Evolutionary conservation across 2,797 vertebrate genomes (phyloP), one percentile per base, ranked within the genome.

Genomic region (Falco biarmicus): DNA sequence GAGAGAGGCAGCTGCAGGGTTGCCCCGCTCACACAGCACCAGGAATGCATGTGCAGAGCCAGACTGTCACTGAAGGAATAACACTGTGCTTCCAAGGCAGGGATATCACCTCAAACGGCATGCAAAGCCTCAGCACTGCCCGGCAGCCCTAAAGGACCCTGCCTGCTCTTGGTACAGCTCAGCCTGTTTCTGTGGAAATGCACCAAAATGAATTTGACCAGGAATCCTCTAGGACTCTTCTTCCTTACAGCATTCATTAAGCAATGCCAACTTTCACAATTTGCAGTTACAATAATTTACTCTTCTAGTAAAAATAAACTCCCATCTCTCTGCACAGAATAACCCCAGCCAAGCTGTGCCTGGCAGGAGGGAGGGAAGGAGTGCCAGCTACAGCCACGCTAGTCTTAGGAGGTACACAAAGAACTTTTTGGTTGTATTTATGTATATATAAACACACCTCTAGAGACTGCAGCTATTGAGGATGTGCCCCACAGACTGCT

Each of bases 281-380:
- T 26, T 45, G 59, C 7, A 6, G 74, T 32, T 34, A 80, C 91
- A 87, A 8, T 39, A 37, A 79, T 70, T 79, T 47, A 37, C 28
- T 64, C 51, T n/a, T 69, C 53, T 8, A 60, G 65, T 7, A 31
- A 50, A 82, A 66, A 60, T 12, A 6, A 64, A 70, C 50, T 9
- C 79, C 32, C 50, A 17, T 18, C 48, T 41, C 47, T 51, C 51
- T 3, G 31, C 74, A 54, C 26, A 53, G 71, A 54, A 19, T 3
- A 34, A 24, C 3, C 18, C 32, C 29, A 25, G 53, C 51, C 1
- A 0, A 28, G 73, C 69, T 24, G 51, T 0, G 6, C 34, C 53
- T 2, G 39, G 64, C 53, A 29, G 48, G 19, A 17, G 37, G 2
- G 6, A 50, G 10, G 34, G 59, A 31, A 57, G 48, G 29, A 25